Evolutionary conservation across 2,888 invertebrate species (phyloP).

Genomic region (Tachystola acroxantha): DNA sequence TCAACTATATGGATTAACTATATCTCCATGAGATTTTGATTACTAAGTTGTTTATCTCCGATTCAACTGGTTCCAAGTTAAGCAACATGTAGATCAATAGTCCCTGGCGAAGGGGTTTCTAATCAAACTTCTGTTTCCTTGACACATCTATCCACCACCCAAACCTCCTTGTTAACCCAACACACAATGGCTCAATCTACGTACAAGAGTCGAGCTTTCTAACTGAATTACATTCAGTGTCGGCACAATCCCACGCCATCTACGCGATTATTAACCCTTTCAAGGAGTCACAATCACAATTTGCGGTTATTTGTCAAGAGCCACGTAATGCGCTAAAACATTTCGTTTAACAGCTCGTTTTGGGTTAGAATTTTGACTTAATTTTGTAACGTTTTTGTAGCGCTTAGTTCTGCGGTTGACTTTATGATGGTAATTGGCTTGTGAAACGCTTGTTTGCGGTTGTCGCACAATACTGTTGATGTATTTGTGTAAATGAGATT

Average conservation of each 20-base stretch:
- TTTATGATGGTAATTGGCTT: constrained; percentile 41
- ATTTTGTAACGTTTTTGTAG: constrained; percentile 46
- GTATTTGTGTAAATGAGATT: constrained; percentile 14
- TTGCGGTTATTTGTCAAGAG: constrained; percentile 69
- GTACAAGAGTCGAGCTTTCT: constrained; percentile 48
- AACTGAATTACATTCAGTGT: constrained; percentile 54
- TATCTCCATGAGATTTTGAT: too few relatives aligned
- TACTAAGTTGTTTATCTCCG: too few relatives aligned
- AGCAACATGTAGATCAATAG: too few relatives aligned
- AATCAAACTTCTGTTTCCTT: constrained; percentile 3
- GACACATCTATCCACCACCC: constrained; percentile 7
- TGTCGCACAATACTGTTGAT: constrained; percentile 13
- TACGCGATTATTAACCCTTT: constrained; percentile 71
- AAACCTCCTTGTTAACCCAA: constrained; percentile 8
- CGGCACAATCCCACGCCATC: constrained; percentile 57
- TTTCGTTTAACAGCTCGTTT: constrained; percentile 37
- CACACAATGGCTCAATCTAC: constrained; percentile 70
- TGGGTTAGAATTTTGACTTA: constrained; percentile 41
- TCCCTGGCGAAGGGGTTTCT: not conserved
- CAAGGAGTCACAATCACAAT: constrained; percentile 69
- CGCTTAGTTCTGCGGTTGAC: constrained; percentile 36
- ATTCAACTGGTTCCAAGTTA: too few relatives aligned
- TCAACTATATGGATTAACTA: too few relatives aligned
- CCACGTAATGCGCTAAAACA: constrained; percentile 41
- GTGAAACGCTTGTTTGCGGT: constrained; percentile 38